These are phyloP conservation scores for Cottoperca gobio DNA, from an alignment of 2,797 vertebrate species.

Conservation along the genomic window DNA sequence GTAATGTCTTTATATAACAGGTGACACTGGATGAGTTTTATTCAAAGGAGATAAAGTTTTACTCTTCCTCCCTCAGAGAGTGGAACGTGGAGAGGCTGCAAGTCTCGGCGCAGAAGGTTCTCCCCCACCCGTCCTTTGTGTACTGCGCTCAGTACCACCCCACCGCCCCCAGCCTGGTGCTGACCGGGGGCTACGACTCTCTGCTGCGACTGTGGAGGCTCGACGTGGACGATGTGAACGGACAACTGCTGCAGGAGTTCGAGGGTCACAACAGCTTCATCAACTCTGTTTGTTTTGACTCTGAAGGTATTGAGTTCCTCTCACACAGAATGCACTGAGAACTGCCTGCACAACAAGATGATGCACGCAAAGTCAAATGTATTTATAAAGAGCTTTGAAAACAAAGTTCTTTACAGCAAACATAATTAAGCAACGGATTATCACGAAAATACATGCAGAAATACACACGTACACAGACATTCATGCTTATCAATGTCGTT, in stretches of 20 bases:
- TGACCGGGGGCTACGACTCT: conserved; percentile 93
- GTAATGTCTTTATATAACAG: not conserved
- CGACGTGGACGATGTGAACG: conserved; percentile 87
- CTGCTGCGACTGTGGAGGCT: conserved; percentile 93
- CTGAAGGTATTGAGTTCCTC: conserved; percentile 88
- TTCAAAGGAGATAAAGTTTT: too few relatives aligned
- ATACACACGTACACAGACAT: too few relatives aligned
- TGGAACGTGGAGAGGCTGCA: conserved; percentile 90
- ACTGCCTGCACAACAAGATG: too few relatives aligned
- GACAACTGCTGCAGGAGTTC: conserved; percentile 91
- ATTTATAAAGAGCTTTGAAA: too few relatives aligned
- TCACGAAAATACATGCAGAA: too few relatives aligned
- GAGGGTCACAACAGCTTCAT: conserved; percentile 93
- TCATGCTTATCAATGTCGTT: too few relatives aligned
- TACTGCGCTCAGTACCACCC: conserved; percentile 95
- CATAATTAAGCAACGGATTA: too few relatives aligned
- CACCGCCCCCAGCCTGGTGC: conserved; percentile 85
- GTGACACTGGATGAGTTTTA: conserved; percentile 19
- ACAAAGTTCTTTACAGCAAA: too few relatives aligned
- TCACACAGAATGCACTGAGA: too few relatives aligned
- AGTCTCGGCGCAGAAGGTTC: conserved; percentile 88
- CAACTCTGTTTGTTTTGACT: conserved; percentile 94
- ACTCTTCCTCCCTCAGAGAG: conserved; percentile 84
- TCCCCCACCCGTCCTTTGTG: conserved; percentile 96
- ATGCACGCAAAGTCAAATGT: too few relatives aligned